Conservation (phyloP, 2,888 invertebrate genomes). For the Hipparchia semele region DNA sequence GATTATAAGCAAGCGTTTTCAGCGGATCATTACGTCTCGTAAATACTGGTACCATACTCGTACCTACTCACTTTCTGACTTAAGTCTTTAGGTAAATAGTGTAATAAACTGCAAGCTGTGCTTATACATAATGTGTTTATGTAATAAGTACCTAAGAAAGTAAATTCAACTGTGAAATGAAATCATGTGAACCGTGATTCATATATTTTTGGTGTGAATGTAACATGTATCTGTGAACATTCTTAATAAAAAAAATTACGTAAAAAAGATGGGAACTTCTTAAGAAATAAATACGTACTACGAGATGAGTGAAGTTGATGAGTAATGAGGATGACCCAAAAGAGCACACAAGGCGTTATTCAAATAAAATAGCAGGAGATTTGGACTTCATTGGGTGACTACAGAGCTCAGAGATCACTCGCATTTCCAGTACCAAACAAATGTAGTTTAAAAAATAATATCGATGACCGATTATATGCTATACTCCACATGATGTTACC, state of each 20-base stretch:
- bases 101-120: conserved; percentile 15
- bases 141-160: not conserved
- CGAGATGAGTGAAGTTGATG: too few species aligned
- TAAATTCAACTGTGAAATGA: conserved; percentile 11
- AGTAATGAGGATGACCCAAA: too few species aligned
- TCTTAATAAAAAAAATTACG: not conserved
- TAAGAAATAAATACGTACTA: too few species aligned
- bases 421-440: too few species aligned
- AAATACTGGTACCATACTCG: not conserved
- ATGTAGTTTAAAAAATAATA: too few species aligned
- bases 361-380: too few species aligned
- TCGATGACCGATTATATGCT: too few species aligned
- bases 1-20: conserved; percentile 23
- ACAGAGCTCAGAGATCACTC: too few species aligned
- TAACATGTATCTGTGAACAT: not conserved
- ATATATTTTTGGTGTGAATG: not conserved
- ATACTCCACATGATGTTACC: too few species aligned
- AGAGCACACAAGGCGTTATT: too few species aligned
- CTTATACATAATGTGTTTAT: not conserved
- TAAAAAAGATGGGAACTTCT: not conserved
- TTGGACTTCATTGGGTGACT: too few species aligned
- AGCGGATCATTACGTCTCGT: conserved; percentile 25
- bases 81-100: conserved; percentile 16
- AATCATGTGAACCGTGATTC: conserved; percentile 21
- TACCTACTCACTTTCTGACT: conserved; percentile 2